Percentiles rank a stretch among this genome's conserved stretches.
These are phyloP conservation scores for Halichondria panicea DNA, from an alignment of 37 sponge, comb jelly and placozoan genomes.

Conservation along the genomic window DNA sequence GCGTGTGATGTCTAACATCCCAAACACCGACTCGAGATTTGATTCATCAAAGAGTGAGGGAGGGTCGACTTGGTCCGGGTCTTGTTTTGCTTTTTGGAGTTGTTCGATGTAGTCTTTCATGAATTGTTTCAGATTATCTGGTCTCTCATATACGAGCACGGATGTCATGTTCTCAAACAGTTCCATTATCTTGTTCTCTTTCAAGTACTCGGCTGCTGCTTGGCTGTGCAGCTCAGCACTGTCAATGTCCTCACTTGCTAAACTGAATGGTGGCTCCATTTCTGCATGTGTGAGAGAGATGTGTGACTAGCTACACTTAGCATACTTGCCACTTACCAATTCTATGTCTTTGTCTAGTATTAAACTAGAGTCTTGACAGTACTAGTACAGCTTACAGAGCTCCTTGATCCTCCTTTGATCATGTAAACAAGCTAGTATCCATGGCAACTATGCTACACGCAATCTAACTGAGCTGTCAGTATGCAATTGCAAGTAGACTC, in stretches of 20 bases:
- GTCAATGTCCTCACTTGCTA: not conserved
- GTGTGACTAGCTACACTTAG: too few species aligned
- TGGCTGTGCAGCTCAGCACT: constrained; percentile 3
- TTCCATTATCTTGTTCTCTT: constrained; percentile 75
- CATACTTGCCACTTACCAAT: too few species aligned
- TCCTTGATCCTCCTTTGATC: too few species aligned
- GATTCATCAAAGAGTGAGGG: constrained; percentile 80
- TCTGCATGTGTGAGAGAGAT: too few species aligned
- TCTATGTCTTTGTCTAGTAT: too few species aligned
- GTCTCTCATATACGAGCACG: constrained; percentile 77
- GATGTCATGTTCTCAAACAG: constrained; percentile 87
- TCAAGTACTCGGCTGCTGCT: constrained; percentile 64
- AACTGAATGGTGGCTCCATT: too few species aligned
- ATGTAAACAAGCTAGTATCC: too few species aligned
- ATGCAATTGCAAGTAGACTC: too few species aligned
- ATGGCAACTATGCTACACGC: too few species aligned
- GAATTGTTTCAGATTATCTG: constrained; percentile 78
- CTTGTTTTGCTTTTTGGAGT: constrained; percentile 57
- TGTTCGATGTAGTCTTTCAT: constrained; percentile 70
- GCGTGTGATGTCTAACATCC: constrained; percentile 87
- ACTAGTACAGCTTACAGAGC: too few species aligned
- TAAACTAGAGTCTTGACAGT: too few species aligned
- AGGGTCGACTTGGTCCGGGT: constrained; percentile 35
- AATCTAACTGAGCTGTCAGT: too few species aligned
- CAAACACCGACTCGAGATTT: constrained; percentile 79